A percentile compares a stretch with the other conserved stretches of the same genome.
phyloP scores from a whole-genome alignment of 1,140 invertebrate genomes.

The Dreissena rostriformis region DNA sequence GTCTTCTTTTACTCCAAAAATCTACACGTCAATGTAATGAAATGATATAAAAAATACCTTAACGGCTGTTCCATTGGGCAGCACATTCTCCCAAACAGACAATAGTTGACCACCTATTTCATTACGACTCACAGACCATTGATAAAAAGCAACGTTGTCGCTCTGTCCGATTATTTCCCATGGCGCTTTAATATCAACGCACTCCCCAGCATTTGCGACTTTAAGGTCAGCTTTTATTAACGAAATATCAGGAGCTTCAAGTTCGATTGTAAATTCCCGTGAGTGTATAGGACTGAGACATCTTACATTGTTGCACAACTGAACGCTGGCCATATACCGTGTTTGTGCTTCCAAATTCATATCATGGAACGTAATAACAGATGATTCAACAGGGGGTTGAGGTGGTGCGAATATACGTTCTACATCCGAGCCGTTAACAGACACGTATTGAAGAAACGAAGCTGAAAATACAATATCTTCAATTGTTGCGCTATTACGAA shows the following conservation, averaged over 20 bases:
- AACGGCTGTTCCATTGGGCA: not conserved
- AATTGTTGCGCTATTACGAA: no score
- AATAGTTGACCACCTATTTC: not conserved
- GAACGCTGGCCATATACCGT: not conserved
- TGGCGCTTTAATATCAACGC: not conserved
- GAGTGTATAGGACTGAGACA: not conserved
- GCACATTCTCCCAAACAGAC: not conserved
- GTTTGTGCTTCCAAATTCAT: not conserved
- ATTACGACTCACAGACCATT: conserved; percentile 11
- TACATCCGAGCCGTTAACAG: no score
- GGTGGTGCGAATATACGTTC: no score
- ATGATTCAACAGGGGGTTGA: no score
- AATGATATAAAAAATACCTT: not conserved
- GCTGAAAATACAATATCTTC: no score
- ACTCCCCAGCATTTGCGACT: not conserved
- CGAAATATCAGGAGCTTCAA: not conserved
- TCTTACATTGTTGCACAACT: not conserved
- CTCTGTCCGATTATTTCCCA: conserved; percentile 2
- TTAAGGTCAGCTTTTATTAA: not conserved
- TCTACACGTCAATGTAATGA: no score
- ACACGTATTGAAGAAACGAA: no score
- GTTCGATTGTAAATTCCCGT: not conserved
- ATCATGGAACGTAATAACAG: not conserved
- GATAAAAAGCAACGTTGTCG: conserved; percentile 3
- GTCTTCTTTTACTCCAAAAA: no score